Conservation (phyloP, 2,797 vertebrate species). For the Notamacropus eugenii region DNA sequence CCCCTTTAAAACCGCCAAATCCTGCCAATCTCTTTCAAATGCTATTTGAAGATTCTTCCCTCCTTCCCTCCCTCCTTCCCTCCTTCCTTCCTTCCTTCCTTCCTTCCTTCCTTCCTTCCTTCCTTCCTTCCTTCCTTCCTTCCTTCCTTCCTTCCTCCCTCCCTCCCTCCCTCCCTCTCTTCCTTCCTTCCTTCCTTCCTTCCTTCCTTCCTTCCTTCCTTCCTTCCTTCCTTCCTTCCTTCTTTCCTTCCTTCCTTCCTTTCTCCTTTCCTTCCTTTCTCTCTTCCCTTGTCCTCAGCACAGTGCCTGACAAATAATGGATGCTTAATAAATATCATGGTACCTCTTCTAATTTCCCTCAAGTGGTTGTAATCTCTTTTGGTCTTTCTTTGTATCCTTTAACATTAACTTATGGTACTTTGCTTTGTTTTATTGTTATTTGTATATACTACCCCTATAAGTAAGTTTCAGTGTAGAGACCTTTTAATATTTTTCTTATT, state of each 20-base stretch:
- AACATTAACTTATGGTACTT: neutral
- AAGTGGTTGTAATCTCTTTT: neutral
- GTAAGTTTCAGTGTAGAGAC: neutral
- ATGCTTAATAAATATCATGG: neutral
- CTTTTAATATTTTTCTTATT: neutral
- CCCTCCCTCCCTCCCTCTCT: neutral
- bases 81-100: neutral
- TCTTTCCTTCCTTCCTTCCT: no score
- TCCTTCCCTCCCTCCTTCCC: neutral
- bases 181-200: neutral
- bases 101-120: neutral
- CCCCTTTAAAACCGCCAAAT: no score
- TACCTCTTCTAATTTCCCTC: neutral
- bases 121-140: no score
- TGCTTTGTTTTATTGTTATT: neutral
- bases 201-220: neutral
- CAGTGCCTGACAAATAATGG: neutral
- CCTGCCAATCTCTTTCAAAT: no score
- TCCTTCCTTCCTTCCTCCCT: no score
- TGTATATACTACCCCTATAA: neutral
- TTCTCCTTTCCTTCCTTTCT: neutral
- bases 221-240: neutral
- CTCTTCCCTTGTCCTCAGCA: neutral
- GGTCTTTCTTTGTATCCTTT: neutral
- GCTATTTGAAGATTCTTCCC: neutral